phyloP scores from a whole-genome alignment of 1,140 invertebrate genomes.

The Caerostris extrusa region DNA sequence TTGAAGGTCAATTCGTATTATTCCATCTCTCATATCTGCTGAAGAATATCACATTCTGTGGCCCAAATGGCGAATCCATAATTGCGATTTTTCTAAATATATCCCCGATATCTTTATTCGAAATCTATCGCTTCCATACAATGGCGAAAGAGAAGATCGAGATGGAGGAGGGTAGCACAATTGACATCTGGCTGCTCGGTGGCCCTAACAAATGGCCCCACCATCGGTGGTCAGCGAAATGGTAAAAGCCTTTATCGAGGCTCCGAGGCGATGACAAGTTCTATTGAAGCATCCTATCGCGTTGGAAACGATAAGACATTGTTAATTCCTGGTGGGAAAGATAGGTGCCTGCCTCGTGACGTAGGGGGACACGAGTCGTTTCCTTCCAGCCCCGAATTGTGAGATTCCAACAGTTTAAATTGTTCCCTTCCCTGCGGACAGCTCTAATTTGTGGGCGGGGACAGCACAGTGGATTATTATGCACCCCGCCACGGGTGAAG shows the following conservation, averaged over 20 bases:
- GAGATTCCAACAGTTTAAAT: slow-evolving; percentile 38
- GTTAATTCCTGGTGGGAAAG: slow-evolving; percentile 56
- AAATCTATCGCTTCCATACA: slow-evolving; percentile 53
- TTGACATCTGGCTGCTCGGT: slow-evolving; percentile 48
- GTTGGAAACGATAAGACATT: not conserved
- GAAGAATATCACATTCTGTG: not conserved
- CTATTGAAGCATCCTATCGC: slow-evolving; percentile 61
- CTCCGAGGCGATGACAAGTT: slow-evolving; percentile 57
- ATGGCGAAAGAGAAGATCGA: not conserved
- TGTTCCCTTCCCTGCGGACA: slow-evolving; percentile 19
- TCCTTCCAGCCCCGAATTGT: slow-evolving; percentile 37
- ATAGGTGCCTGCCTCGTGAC: slow-evolving; percentile 13
- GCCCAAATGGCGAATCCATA: not conserved
- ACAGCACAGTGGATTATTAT: not conserved
- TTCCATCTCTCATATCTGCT: not conserved
- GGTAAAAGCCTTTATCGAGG: slow-evolving; percentile 73
- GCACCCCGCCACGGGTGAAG: not conserved
- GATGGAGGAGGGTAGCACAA: not conserved
- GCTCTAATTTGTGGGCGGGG: not conserved
- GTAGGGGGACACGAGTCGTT: slow-evolving; percentile 9
- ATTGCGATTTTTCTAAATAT: slow-evolving; percentile 31
- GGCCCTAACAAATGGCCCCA: slow-evolving; percentile 38
- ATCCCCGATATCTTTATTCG: slow-evolving; percentile 53
- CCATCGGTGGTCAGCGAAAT: slow-evolving; percentile 29
- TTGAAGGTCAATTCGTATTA: not conserved